phyloP scores from a whole-genome alignment of 2,797 vertebrate species.

The Pyrocephalus nanus region DNA sequence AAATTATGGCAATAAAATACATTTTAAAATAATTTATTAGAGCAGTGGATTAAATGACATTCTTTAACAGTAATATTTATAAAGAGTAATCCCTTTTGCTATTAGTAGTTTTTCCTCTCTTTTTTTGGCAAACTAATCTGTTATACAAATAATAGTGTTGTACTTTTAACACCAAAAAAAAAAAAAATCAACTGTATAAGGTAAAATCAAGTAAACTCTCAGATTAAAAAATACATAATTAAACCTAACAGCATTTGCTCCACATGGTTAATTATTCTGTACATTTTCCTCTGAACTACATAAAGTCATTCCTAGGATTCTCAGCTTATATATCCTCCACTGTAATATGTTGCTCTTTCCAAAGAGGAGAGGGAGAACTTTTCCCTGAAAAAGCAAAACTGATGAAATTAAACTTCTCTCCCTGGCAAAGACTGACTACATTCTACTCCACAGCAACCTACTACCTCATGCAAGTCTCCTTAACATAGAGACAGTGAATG shows the following conservation, averaged over 20 bases:
- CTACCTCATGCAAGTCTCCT: not conserved
- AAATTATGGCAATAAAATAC: slow-evolving; percentile 66
- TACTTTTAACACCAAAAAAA: slow-evolving; percentile 25
- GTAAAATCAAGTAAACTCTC: slow-evolving; percentile 22
- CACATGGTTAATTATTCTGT: not conserved
- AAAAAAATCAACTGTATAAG: not conserved
- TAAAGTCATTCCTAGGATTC: not conserved
- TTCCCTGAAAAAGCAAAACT: not conserved
- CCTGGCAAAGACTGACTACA: not conserved
- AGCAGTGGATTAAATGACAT: slow-evolving; percentile 55
- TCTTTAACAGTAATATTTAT: slow-evolving; percentile 69
- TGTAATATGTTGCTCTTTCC: not conserved
- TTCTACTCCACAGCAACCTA: not conserved
- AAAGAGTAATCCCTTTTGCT: slow-evolving; percentile 60
- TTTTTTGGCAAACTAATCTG: slow-evolving; percentile 59
- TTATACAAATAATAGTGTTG: slow-evolving; percentile 51
- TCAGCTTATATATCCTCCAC: not conserved
- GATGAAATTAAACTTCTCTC: not conserved
- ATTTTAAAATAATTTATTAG: slow-evolving; percentile 67
- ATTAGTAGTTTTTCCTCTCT: slow-evolving; percentile 56
- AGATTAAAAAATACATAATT: slow-evolving; percentile 37
- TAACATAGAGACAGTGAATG: not conserved
- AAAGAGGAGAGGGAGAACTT: not conserved
- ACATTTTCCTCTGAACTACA: not conserved
- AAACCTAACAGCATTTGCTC: not conserved